Evolutionary conservation across 1,140 invertebrate genomes (phyloP), one percentile per base, ranked within the genome.

Genomic region (Diorhabda elongata): DNA sequence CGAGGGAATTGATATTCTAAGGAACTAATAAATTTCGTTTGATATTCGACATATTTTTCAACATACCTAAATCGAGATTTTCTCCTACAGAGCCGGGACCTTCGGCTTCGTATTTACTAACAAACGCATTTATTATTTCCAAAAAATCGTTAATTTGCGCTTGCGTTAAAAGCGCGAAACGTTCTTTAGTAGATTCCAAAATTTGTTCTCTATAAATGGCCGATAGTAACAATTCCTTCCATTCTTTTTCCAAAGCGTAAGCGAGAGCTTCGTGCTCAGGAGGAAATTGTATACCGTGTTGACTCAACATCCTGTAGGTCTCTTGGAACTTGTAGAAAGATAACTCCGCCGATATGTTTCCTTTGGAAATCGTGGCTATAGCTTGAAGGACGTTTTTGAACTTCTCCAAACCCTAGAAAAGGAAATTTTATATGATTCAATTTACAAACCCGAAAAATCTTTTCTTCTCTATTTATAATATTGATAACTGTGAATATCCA

Each of bases 321-420:
- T 90, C 87, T 73, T 89, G 87, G 82, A 87, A 87, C 61, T 87
- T 85, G 11, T 85, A 84, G 75, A 90, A 93, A 71, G 87, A 84
- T 26, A 95, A 86, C 80, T 92, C 92, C 3, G 91, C 87, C 66
- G 89, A 88, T 43, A 94, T 83, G 3, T 90, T 90, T 74, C 88
- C 86, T 47, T 87, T 85, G 74, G 91, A 89, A 57, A 95, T 87
- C 47, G 87, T 86, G 4, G 88, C 83, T 64, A 97, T 94, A 0
- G 91, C 90, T 74, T 89, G 87, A 86, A 96, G 90, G 1, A 96
- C 90, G 74, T 87, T 83, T 82, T 94, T 96, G 73, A 96, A 92
- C 69, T 92, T 87, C 66, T 93, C 90, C 7, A 96, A 80, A 11
- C 89, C 88, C 47, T 52, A 8, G 6, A 52, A 52, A 52, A 52